These are phyloP conservation scores for Orthosia gothica DNA, from an alignment of 2,888 invertebrate genomes.

Conservation along the genomic window DNA sequence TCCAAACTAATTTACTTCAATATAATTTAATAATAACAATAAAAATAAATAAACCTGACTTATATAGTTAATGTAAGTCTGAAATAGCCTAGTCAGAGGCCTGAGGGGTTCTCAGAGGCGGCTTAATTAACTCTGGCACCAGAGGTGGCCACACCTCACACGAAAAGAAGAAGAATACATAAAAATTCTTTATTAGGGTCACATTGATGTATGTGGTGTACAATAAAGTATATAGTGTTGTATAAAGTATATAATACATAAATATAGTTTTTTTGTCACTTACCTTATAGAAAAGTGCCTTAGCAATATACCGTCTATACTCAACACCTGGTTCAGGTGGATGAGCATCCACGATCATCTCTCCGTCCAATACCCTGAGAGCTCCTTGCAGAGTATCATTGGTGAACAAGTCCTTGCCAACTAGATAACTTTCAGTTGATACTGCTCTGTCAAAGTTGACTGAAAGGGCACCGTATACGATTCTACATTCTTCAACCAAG, in stretches of 20 bases:
- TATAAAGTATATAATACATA: background rate
- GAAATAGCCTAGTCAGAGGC: no score
- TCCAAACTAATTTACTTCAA: no score
- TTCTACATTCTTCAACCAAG: constrained; percentile 68
- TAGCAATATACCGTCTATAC: constrained; percentile 91
- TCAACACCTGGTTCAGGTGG: constrained; percentile 90
- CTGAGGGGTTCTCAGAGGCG: no score
- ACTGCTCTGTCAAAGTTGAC: constrained; percentile 84
- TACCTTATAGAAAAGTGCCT: constrained; percentile 93
- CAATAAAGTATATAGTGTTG: no score
- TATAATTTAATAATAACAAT: no score
- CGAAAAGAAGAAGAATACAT: no score
- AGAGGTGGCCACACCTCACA: no score
- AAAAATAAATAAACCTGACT: no score
- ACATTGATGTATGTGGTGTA: constrained; percentile 37
- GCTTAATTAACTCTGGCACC: no score
- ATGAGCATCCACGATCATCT: constrained; percentile 73
- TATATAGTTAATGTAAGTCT: no score
- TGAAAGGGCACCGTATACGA: constrained; percentile 92
- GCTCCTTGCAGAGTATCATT: constrained; percentile 83
- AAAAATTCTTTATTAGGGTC: background rate
- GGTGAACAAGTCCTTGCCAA: constrained; percentile 84
- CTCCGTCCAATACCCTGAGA: constrained; percentile 72
- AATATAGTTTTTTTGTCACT: constrained; percentile 4
- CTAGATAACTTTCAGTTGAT: constrained; percentile 87